phyloP scores from a whole-genome alignment of 2,888 invertebrate genomes.

The Dryadula phaetusa region DNA sequence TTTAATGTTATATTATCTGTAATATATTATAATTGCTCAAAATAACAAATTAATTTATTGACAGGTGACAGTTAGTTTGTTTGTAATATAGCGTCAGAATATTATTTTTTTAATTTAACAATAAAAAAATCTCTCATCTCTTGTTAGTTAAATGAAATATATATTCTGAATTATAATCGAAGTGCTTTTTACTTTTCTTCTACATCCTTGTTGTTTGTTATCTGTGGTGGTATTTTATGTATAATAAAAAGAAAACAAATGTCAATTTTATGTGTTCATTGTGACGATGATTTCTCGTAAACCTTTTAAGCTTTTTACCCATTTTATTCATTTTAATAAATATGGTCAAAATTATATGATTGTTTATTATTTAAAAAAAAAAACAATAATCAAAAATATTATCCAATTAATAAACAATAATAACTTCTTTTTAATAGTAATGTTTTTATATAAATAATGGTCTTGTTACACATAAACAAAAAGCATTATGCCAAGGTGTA shows the following conservation, averaged over 20 bases:
- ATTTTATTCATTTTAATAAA: slow-evolving; percentile 20
- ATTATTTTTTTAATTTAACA: slow-evolving; percentile 7
- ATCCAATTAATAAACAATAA: no score
- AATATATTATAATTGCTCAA: slow-evolving; percentile 23
- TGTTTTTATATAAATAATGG: no score
- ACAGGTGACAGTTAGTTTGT: not conserved
- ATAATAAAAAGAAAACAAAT: not conserved
- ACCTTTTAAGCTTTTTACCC: slow-evolving; percentile 15
- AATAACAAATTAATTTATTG: slow-evolving; percentile 8
- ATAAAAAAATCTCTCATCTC: not conserved
- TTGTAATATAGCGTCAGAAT: not conserved
- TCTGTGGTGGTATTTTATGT: slow-evolving; percentile 9
- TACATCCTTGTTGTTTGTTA: not conserved
- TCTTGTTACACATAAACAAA: no score
- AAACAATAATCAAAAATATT: no score
- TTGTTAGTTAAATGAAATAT: slow-evolving; percentile 23
- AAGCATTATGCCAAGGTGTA: no score
- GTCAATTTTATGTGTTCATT: slow-evolving; percentile 22
- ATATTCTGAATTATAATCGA: slow-evolving; percentile 6
- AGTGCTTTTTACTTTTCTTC: slow-evolving; percentile 7
- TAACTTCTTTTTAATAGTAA: no score
- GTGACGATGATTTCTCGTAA: slow-evolving; percentile 15
- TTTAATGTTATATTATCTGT: slow-evolving; percentile 4
- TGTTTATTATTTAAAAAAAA: slow-evolving; percentile 17
- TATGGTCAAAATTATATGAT: slow-evolving; percentile 7